Evolutionary conservation across 2,888 invertebrate species (phyloP), one percentile per base, ranked within the genome.

Genomic region (Agrypnus murinus): DNA sequence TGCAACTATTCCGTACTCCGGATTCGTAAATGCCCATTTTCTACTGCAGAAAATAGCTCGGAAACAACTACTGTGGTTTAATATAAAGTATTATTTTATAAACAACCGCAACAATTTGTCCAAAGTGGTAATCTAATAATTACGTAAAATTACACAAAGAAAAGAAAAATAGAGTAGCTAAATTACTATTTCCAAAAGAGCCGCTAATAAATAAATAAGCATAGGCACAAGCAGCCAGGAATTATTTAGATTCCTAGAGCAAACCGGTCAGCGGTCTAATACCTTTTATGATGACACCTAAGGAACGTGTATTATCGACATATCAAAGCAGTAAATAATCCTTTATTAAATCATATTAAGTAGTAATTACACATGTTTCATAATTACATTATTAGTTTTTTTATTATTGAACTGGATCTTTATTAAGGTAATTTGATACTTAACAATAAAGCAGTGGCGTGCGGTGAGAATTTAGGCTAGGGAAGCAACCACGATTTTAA

Each of bases 1-100:
- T 43, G 57, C 46, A 60, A 45, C 32, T 46, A 32, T 60, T 46
- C 32, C 46, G 36, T 19, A 55, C 36, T 36, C 17, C n/a, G 48
- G 31, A 25, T 48, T 31, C 8, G 3, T 36, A 17, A 55, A 55
- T 55, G 17, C 6, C 14, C 10, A 34, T 43, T 14, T 43, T 43
- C 14, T 14, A 12, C 12, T 43, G 4, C 12, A 43, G 25, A 25
- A 36, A 43, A 43, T 43, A 14, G 12, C 10, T 12, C 43, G 7
- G 12, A 14, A 6, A 12, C 12, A 43, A 14, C 43, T 12, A 43
- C 43, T 43, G 12, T 10, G 14, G 6, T 12, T n/a, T 14, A 43
- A 12, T 6, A 14, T 14, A 31, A 12, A 10, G 17, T 2, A 32
- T 15, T 60, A n/a, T 45, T 17, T 6, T 14, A n/a, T 2, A 17